These are phyloP conservation scores for Phaethon lepturus DNA, from an alignment of 2,113 vertebrate species.

Conservation along the genomic window DNA sequence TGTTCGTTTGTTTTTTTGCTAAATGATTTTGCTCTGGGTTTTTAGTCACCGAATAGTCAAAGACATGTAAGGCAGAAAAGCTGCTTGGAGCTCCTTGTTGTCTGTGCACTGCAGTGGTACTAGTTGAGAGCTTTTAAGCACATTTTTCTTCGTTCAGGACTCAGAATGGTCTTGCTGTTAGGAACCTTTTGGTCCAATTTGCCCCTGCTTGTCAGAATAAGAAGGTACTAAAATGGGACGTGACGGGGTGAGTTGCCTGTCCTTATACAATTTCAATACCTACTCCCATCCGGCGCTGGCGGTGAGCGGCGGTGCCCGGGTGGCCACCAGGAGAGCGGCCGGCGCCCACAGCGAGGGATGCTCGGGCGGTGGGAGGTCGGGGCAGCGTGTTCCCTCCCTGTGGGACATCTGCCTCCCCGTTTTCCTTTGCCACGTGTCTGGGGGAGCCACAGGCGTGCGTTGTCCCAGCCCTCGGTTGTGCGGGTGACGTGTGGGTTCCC, in stretches of 20 bases:
- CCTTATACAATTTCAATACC: neutral
- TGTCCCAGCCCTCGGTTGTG: rapidly evolving
- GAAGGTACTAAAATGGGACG: neutral
- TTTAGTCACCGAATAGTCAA: neutral
- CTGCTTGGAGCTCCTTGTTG: neutral
- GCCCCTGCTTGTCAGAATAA: neutral
- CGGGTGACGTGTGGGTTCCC: rapidly evolving
- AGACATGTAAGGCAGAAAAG: neutral
- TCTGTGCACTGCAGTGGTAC: neutral
- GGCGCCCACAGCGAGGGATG: rapidly evolving
- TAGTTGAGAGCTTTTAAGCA: neutral
- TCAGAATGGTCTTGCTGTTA: neutral
- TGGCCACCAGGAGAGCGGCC: neutral
- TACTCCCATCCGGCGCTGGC: rapidly evolving
- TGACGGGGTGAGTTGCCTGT: neutral
- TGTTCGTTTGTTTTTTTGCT: neutral
- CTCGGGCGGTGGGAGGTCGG: neutral
- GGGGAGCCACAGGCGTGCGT: rapidly evolving
- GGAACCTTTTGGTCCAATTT: neutral
- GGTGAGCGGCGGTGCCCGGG: rapidly evolving
- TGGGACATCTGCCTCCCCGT: rapidly evolving
- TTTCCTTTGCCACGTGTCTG: rapidly evolving
- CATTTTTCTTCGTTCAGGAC: neutral
- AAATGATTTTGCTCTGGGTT: neutral
- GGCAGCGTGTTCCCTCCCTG: neutral